Conservation (phyloP, 2,797 vertebrate species). For the Mastacembelus armatus region DNA sequence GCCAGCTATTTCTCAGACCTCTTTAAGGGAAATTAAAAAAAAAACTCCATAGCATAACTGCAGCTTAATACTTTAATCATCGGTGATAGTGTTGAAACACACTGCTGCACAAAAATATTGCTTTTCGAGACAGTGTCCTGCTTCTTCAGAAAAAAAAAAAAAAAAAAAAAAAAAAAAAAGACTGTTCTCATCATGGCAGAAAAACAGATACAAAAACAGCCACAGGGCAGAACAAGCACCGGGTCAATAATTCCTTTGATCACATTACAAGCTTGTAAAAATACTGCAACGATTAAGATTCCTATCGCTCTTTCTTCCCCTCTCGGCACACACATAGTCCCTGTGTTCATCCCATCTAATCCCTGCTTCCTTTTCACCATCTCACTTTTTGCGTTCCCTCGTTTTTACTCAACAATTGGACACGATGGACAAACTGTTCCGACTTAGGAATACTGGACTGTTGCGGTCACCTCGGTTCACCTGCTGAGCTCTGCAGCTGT, state of each 20-base stretch:
- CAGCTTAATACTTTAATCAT: no score
- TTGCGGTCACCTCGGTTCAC: conserved; percentile 49
- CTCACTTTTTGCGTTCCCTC: conserved; percentile 7
- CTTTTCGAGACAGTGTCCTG: conserved; percentile 21
- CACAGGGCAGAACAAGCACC: conserved; percentile 40
- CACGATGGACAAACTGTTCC: conserved; percentile 37
- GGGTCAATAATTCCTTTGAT: conserved; percentile 67
- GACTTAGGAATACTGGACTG: conserved; percentile 30
- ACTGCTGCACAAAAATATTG: conserved; percentile 3
- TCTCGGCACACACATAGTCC: conserved; percentile 16
- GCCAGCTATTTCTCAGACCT: no score
- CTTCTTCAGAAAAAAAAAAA: conserved; percentile 53
- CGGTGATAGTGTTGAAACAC: neutral
- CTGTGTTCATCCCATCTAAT: conserved; percentile 19
- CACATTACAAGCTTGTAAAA: conserved; percentile 56
- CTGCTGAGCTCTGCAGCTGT: conserved; percentile 62
- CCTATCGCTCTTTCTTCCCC: conserved; percentile 31
- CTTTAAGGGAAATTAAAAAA: no score
- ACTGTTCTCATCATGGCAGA: conserved; percentile 31
- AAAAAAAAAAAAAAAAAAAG: no score
- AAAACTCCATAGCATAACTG: no score
- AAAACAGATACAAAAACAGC: conserved; percentile 54
- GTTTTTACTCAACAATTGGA: conserved; percentile 18
- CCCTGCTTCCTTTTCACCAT: conserved; percentile 22
- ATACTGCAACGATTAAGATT: conserved; percentile 51